Evolutionary conservation across 2,113 vertebrate species (phyloP).

Genomic region (Sterna hirundo): DNA sequence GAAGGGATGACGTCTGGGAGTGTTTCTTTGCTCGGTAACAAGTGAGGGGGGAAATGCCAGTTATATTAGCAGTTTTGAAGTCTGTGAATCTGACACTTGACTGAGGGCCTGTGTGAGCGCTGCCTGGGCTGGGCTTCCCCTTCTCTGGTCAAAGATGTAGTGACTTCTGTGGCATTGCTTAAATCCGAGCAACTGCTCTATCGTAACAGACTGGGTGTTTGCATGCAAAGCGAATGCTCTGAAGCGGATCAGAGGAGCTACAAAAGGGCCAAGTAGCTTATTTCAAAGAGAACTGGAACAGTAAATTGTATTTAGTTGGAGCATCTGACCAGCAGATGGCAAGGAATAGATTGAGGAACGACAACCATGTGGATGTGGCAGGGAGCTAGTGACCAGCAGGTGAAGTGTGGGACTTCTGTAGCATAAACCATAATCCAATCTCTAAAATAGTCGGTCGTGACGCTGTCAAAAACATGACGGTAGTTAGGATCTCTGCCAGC

Average conservation of each 20-base stretch:
- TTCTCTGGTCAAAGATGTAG: neutral
- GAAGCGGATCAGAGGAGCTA: neutral
- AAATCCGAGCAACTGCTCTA: neutral
- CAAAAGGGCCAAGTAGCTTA: neutral
- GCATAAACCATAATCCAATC: neutral
- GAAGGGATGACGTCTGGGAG: neutral
- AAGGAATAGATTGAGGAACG: constrained; percentile 60
- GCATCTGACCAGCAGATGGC: constrained; percentile 65
- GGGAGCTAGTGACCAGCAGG: constrained; percentile 45
- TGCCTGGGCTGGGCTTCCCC: neutral
- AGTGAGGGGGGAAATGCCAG: neutral
- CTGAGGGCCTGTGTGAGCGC: neutral
- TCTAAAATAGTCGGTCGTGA: neutral
- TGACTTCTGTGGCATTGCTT: neutral
- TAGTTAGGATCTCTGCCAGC: constrained; percentile 39
- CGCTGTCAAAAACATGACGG: neutral
- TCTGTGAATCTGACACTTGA: neutral
- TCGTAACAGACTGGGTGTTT: neutral
- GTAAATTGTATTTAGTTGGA: constrained; percentile 42
- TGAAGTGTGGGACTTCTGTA: constrained; percentile 29
- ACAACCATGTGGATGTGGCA: constrained; percentile 24
- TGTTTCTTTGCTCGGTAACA: neutral
- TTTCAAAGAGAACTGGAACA: constrained; percentile 37
- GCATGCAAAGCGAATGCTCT: neutral
- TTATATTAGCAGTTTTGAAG: neutral